Base-by-base conservation (phyloP, 2,113 vertebrate species). In the Himantopus leucocephalus region DNA sequence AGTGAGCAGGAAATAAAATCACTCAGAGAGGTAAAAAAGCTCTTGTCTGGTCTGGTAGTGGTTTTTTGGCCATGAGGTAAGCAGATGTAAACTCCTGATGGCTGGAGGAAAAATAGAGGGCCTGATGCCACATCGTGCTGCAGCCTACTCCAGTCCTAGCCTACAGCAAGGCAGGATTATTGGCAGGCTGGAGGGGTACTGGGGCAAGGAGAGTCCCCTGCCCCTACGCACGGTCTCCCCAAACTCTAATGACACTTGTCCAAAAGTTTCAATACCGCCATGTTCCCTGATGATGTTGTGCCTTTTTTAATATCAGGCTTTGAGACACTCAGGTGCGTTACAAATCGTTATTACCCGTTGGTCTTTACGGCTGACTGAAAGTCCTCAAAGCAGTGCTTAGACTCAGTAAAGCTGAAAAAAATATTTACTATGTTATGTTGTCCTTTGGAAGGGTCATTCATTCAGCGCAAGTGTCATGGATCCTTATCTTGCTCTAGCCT, bases 361-460 rank as follows among this genome's bases (percentile, higher is more conserved):
- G 12, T 56, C 8, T 3, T 9, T 52, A 12, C 12, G 81, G 19
- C 19, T 74, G 30, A n/a, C 34, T 76, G 16, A 27, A 92, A 56
- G 45, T 20, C 74, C 39, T 32, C n/a, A 75, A 68, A 95, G 6
- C 22, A 79, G 16, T 20, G 5, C 3, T 77, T 11, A 83, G 37
- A 8, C 29, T 88, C 0, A 0, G 56, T 76, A 79, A 84, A 78
- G 5, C 3, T 0, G 0, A 63, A 55, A 60, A 66, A 15, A 2
- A 16, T 37, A 41, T 52, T 79, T 64, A 8, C 6, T 74, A 12
- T 0, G 5, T 2, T 6, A 27, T 19, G 14, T 14, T 71, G 37
- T 47, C 29, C n/a, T 80, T 92, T 70, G 50, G 34, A 82, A 83
- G 13, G 12, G 43, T 66, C 37, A 32, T 59, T 59, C 50, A 56